Evolutionary conservation across 2,113 vertebrate species (phyloP), one percentile per base, ranked within the genome.

Genomic region (Sinocyclocheilus anshuiensis): DNA sequence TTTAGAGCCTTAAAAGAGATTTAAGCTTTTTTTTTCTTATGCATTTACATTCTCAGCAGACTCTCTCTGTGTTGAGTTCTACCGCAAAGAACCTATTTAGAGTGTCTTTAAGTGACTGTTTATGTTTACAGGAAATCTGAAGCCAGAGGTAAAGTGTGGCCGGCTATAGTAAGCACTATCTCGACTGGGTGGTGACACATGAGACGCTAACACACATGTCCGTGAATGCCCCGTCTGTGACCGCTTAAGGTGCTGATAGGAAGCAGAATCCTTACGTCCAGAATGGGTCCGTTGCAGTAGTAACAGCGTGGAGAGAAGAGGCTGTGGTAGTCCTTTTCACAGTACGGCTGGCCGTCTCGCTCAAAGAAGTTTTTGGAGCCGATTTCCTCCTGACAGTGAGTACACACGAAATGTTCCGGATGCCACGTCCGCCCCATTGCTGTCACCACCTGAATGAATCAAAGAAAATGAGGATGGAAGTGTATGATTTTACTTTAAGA

Each of bases 391-490:
- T 99, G 98, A 93, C 98, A 99, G 93, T 99, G 98, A 57, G 97
- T 98, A 92, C 98, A 99, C 90, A 99, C 98, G 4, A 99, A 99
- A 94, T 99, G 98, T 84, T 99, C 98, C 0, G 98, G 98, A 90
- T 99, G 98, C 98, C 98, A 99, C 0, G 98, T 98, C 88, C 96
- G 97, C 71, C 98, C 98, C 98, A 99, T 99, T 33, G 98, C 98
- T 0, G 98, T 99, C 90, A 99, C 98, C 1, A 99, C 97, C 98
- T 99, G 89, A 57, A 84, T 42, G 71, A 74, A 74, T 42, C 69
- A 72, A 42, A 72, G 69, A 42, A 72, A 72, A 72, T 2, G 9
- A 72, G 36, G 69, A n/a, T 2, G 36, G 18, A 72, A 42, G 69
- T 42, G 4, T 72, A 36, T 16, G 1, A 18, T 33, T 10, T 10